Evolutionary conservation across 2,888 invertebrate species (phyloP), one percentile per base, ranked within the genome.

Genomic region (Cheiracanthium punctorium): DNA sequence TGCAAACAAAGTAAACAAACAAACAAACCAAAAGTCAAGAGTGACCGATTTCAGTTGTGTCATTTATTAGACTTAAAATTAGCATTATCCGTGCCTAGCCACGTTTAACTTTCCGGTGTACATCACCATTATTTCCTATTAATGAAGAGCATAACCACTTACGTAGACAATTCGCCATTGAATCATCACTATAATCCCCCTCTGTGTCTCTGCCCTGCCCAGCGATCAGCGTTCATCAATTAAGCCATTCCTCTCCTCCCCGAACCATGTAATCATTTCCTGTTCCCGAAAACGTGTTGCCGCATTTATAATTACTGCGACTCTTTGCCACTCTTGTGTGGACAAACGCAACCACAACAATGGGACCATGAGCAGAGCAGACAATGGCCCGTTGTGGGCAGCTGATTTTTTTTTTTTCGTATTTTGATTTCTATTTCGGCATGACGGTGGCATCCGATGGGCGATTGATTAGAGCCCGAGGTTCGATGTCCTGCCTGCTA

Each of bases 371-470:
- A n/a, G n/a, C n/a, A n/a, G n/a, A n/a, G 17, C 43, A 67, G 70
- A 82, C 82, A 82, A 82, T 82, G 76, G 76, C 30, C 29, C 17
- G 41, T 24, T 58, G 24, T 58, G 24, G 58, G 24, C 41, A 64
- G 37, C 33, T 64, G 1, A 33, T 64, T 33, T 81, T 81, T 48
- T 74, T 82, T 82, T 24, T 24, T 58, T 37, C 37, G 10, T 37
- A 37, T 82, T 24, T 24, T 58, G 24, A 7, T 58, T 17, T 2
- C 24, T 58, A 17, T 58, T 58, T 79, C 79, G 79, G 73, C 79
- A 73, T 67, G 76, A 82, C 76, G 48, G 30, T 79, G 79, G 69
- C 79, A 73, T 77, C 52, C 30, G 84, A 84, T 84, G 69, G 33
- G 24, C 58, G 37, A 32, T 48, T 70, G 84, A 85, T 85, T 79